Evolutionary conservation across 2,888 invertebrate genomes (phyloP).

Genomic region (Megamerina dolium): DNA sequence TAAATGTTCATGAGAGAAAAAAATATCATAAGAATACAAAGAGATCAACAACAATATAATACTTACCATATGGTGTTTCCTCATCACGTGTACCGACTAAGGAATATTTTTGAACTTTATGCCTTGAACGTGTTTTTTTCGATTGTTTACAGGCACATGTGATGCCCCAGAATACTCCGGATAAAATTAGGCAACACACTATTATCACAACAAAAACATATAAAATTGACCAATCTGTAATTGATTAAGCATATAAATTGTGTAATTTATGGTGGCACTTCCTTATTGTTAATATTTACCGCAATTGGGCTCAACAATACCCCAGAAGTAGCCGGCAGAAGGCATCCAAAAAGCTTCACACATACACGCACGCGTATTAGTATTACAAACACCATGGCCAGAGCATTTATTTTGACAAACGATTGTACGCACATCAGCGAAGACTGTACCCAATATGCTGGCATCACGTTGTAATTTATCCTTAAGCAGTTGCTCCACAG

Average conservation of each 20-base stretch:
- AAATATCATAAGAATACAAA: neutral
- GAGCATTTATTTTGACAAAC: constrained; percentile 92
- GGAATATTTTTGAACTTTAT: constrained; percentile 63
- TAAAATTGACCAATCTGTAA: constrained; percentile 84
- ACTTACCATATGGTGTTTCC: constrained; percentile 51
- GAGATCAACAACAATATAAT: neutral
- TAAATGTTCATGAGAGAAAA: constrained; percentile 12
- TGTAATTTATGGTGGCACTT: neutral
- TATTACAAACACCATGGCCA: constrained; percentile 84
- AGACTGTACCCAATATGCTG: constrained; percentile 63
- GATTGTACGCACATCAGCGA: constrained; percentile 71
- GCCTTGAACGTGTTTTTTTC: constrained; percentile 51
- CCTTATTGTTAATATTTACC: constrained; percentile 52
- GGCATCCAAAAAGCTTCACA: constrained; percentile 98
- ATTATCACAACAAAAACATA: constrained; percentile 77
- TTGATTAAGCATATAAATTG: neutral
- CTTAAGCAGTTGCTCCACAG: constrained; percentile 61
- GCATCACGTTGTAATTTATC: constrained; percentile 65
- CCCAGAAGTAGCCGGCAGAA: constrained; percentile 63
- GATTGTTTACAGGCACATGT: constrained; percentile 58
- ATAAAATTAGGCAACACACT: constrained; percentile 56
- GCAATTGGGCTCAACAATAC: constrained; percentile 70
- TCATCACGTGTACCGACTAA: constrained; percentile 65
- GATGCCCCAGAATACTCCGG: constrained; percentile 60
- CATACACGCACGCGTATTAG: constrained; percentile 73